Base-by-base conservation (phyloP, 2,113 vertebrate genomes). In the Daubentonia madagascariensis region DNA sequence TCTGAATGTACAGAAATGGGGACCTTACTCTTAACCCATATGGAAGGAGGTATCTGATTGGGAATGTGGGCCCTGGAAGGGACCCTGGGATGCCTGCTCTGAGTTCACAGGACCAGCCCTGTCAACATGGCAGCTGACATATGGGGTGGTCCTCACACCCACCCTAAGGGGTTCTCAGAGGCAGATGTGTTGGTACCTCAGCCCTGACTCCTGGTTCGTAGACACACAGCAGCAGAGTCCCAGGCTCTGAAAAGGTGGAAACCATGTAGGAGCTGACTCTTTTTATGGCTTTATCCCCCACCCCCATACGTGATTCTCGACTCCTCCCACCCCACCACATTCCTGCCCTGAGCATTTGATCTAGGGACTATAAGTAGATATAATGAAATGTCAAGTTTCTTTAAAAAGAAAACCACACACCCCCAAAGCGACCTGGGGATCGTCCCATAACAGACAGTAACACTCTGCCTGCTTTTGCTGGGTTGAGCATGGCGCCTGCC, bases 361-460 rank as follows among this genome's bases (percentile, higher is more conserved):
- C 3, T 4, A 76, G 85, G 85, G 54, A 94, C 96, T 94, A 89
- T 87, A 97, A 97, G 97, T 95, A 96, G 97, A 93, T 72, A 22
- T 70, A 72, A 63, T 86, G 85, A 94, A 97, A 97, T 95, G 75
- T 40, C 81, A 97, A 30, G 43, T 98, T 97, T 91, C 91, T 94
- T 96, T 97, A 93, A 91, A 94, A 97, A 93, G 96, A 95, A 97
- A 89, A 70, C 73, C 45, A 40, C 63, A 22, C 13, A 0, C 59
- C 67, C 45, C n/a, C 16, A 1, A 68, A 25, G 94, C 40, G 81
- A 65, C 70, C 89, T 85, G 54, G 30, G n/a, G 92, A 59, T 45
- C 0, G 1, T 95, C 89, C 96, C 92, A 85, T 81, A 89, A 32
- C 40, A 88, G 68, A 22, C 30, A 85, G 59, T 25, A n/a, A 35